Evolutionary conservation across 1,140 invertebrate species (phyloP), one percentile per base, ranked within the genome.

Genomic region (Galendromus occidentalis): DNA sequence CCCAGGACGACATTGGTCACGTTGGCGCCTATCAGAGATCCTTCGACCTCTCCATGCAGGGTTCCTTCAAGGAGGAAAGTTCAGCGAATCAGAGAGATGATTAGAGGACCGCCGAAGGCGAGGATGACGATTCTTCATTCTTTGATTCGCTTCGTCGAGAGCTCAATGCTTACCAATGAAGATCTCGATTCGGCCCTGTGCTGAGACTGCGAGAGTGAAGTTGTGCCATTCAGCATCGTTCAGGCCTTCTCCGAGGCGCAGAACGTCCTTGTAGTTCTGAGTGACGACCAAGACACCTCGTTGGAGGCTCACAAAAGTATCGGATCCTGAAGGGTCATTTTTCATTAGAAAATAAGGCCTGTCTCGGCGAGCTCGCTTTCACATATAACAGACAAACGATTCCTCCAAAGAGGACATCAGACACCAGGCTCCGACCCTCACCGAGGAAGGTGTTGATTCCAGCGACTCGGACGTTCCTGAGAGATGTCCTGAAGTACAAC

Each of bases 221-320:
- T 86, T 85, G 71, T 91, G 87, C 88, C 88, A 92, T 41, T 82
- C 81, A 65, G 85, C 86, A 72, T 91, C 83, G 71, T 91, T 91
- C 12, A 91, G 77, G 69, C 82, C 82, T 20, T 83, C 83, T 0
- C 86, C 87, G 67, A 89, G 85, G 71, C 87, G 89, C 25, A 59
- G 20, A 29, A 59, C 51, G 33, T 59, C 51, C 14, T 25, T 17
- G 22, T 59, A 59, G 14, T 33, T 25, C 9, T 59, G 51, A 1
- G 51, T 59, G n/a, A 59, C 51, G 1, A 59, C 51, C 14, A 59
- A 22, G n/a, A 20, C 25, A 22, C 51, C 51, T 25, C 17, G 2
- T 2, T 59, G 51, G 25, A 59, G n/a, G 51, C 51, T 25, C 22
- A 59, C 51, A 9, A 59, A 59, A 22, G 51, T 59, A 14, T 59